These are phyloP conservation scores for Malurus elegans DNA, from an alignment of 2,113 vertebrate genomes.

Conservation along the genomic window DNA sequence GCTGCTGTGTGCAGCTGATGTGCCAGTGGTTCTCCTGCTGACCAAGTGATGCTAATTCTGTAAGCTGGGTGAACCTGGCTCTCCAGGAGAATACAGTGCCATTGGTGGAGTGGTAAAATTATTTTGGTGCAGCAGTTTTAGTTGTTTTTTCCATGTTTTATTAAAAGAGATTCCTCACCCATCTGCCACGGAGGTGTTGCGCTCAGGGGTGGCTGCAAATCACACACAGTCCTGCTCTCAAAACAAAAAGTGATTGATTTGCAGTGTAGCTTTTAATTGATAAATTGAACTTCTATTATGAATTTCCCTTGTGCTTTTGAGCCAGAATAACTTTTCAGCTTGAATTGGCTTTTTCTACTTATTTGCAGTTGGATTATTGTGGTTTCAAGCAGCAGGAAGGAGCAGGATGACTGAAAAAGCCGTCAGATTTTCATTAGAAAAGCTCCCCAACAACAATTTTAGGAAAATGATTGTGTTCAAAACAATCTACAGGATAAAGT, in stretches of 20 bases:
- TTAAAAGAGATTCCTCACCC: neutral
- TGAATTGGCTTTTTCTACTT: neutral
- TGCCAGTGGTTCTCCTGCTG: neutral
- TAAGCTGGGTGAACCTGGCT: neutral
- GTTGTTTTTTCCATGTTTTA: neutral
- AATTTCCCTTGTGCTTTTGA: neutral
- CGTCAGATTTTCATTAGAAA: neutral
- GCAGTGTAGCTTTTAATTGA: neutral
- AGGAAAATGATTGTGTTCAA: neutral
- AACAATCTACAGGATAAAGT: neutral
- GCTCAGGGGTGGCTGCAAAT: neutral
- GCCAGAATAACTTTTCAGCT: neutral
- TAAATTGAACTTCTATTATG: rapidly evolving
- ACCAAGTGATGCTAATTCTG: neutral
- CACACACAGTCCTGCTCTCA: neutral
- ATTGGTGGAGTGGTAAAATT: neutral
- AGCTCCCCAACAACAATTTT: neutral
- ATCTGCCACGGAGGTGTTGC: rapidly evolving
- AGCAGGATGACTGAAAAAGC: neutral
- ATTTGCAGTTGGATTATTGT: neutral
- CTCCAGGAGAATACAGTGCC: neutral
- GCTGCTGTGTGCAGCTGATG: neutral
- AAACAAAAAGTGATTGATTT: neutral
- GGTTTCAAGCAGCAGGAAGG: neutral
- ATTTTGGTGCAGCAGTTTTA: neutral